phyloP scores from a whole-genome alignment of 2,113 vertebrate species.

The Tyto alba region DNA sequence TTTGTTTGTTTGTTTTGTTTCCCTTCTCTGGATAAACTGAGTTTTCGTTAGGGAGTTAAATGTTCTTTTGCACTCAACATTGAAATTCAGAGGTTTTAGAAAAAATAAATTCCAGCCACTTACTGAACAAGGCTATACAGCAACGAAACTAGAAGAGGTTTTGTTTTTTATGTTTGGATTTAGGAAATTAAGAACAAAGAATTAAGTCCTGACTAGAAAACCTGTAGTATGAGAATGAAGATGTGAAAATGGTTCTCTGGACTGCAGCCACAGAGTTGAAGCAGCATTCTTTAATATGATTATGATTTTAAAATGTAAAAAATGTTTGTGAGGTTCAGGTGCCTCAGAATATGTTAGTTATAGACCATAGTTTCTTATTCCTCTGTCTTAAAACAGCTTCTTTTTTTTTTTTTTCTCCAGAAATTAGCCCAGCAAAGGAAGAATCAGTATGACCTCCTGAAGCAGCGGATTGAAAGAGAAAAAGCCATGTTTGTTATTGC shows the following conservation, averaged over 20 bases:
- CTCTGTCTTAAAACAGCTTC: background rate
- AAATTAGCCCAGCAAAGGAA: slow-evolving; percentile 80
- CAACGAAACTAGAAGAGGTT: background rate
- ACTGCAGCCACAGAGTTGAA: background rate
- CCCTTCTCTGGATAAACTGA: background rate
- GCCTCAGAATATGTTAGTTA: background rate
- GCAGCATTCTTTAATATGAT: background rate
- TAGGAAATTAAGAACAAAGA: background rate
- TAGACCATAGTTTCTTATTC: background rate
- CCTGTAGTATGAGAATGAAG: background rate
- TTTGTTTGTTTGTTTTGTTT: background rate
- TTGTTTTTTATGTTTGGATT: background rate
- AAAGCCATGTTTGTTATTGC: slow-evolving; percentile 87
- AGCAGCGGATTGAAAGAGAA: slow-evolving; percentile 92
- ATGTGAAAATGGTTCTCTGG: background rate
- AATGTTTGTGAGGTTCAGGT: background rate
- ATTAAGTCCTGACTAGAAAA: background rate
- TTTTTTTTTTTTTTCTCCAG: slow-evolving; percentile 60
- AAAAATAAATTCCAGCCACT: background rate
- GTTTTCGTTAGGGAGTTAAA: background rate
- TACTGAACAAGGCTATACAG: background rate
- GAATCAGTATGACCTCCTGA: slow-evolving; percentile 82
- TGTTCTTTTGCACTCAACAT: background rate
- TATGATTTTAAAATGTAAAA: background rate
- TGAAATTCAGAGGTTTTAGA: background rate